Percentiles rank a stretch among this genome's conserved stretches.
Conservation (phyloP, 2,888 invertebrate genomes). For the Serrognathus titanus region DNA sequence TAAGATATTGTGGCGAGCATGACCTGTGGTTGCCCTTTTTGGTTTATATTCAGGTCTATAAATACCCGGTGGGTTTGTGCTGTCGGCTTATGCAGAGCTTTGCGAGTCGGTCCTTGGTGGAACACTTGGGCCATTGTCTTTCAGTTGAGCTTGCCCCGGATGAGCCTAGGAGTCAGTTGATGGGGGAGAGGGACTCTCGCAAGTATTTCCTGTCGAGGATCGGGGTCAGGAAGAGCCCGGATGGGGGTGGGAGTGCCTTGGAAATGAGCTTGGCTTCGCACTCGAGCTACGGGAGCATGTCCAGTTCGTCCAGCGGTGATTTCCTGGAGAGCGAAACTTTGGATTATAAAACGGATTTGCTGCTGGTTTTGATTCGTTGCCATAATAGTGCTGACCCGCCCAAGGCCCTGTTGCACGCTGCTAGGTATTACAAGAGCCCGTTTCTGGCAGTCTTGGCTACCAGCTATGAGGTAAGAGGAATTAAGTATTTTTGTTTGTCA, state of each 20-base stretch:
- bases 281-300: constrained; percentile 37
- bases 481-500: no score
- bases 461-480: constrained; percentile 62
- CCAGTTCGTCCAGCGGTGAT: constrained; percentile 46
- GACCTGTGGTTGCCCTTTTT: constrained; percentile 71
- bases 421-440: constrained; percentile 57
- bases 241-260: constrained; percentile 10
- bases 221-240: constrained; percentile 30
- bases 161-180: constrained; percentile 32
- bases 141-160: constrained; percentile 36
- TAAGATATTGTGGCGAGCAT: constrained; percentile 57
- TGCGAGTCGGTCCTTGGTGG: constrained; percentile 55
- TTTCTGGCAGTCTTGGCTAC: constrained; percentile 64
- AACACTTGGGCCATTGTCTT: constrained; percentile 57
- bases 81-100: constrained; percentile 57
- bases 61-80: constrained; percentile 63
- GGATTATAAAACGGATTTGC: constrained; percentile 49
- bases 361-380: constrained; percentile 63
- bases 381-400: constrained; percentile 70
- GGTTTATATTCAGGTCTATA: constrained; percentile 65
- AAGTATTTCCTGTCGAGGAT: constrained; percentile 44
- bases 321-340: constrained; percentile 31
- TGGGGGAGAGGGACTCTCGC: constrained; percentile 43
- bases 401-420: constrained; percentile 59
- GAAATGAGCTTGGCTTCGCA: constrained; percentile 23